Base-by-base conservation (phyloP, 2,113 vertebrate genomes). In the Guaruba guarouba region DNA sequence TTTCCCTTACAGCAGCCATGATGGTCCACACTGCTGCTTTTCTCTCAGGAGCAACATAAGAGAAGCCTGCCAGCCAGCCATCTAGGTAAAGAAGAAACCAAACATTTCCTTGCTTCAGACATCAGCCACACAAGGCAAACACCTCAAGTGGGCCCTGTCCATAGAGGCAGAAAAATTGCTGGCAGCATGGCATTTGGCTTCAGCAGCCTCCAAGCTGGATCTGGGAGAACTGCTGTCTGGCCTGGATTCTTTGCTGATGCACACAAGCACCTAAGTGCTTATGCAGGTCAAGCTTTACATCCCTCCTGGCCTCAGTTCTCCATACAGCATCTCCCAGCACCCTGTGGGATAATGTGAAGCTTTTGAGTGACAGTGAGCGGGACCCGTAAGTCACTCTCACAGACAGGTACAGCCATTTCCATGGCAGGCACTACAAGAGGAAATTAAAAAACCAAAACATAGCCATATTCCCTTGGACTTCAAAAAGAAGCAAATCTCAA, bases 331-430 rank as follows among this genome's bases (percentile, higher is more conserved):
- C 33, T 89, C 62, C 41, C 73, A 27, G 27, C 18, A 44, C 43
- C 29, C 46, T 52, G 31, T 7, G 28, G 31, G 10, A 33, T 61
- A 49, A 66, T 2, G 6, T 13, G 70, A 75, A 64, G 55, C 17
- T 44, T 74, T 68, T 15, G 52, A 62, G 41, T 33, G 68, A 55
- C 29, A 77, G 31, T 5, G 3, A 83, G 14, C 5, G 15, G 46
- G 17, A 81, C 16, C 25, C 0, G 0, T 16, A 64, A 48, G 39
- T 10, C 12, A 0, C 13, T 37, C 31, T 39, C 37, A 55, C 2
- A 37, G 51, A 39, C 10, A 78, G 61, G 12, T 43, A 81, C 13
- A 88, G 39, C 33, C 48, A 66, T 91, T 71, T 35, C 70, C 64
- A 43, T 1, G 46, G 35, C 61, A 83, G 69, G 19, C 24, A 66